Percentiles rank a stretch among this genome's conserved stretches.
Evolutionary conservation across 2,888 invertebrate species (phyloP).

Genomic region (Heliconius erato): DNA sequence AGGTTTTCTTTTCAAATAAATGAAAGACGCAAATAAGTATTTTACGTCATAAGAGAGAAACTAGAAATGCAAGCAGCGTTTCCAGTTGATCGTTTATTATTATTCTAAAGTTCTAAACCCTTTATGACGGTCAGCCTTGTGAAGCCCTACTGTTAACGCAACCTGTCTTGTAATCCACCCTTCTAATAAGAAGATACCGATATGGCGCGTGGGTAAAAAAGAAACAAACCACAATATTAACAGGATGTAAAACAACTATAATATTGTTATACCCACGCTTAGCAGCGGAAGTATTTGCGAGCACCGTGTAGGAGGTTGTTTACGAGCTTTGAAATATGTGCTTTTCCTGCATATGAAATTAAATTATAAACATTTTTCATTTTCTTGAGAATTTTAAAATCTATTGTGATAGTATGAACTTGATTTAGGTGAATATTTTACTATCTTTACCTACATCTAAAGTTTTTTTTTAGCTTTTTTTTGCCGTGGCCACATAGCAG

Average conservation of each 20-base stretch:
- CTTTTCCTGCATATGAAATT: slow-evolving; percentile 27
- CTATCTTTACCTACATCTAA: too few species aligned
- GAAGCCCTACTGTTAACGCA: slow-evolving; percentile 42
- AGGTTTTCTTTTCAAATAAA: not conserved
- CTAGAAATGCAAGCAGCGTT: slow-evolving; percentile 35
- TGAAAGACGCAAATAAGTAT: not conserved
- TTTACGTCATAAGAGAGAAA: slow-evolving; percentile 30
- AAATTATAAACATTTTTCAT: slow-evolving; percentile 21
- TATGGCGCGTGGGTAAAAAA: slow-evolving; percentile 23
- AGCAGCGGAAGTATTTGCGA: slow-evolving; percentile 31
- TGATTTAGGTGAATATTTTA: not conserved
- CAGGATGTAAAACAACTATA: slow-evolving; percentile 19
- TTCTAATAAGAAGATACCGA: slow-evolving; percentile 17
- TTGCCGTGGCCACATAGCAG: too few species aligned
- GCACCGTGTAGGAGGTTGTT: slow-evolving; percentile 33
- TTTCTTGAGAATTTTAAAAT: slow-evolving; percentile 3
- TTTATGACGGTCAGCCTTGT: slow-evolving; percentile 32
- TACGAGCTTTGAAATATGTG: slow-evolving; percentile 31
- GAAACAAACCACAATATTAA: slow-evolving; percentile 8
- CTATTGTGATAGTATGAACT: not conserved
- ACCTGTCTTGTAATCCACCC: slow-evolving; percentile 26
- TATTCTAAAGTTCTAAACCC: slow-evolving; percentile 31
- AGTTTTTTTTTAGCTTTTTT: too few species aligned
- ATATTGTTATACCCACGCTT: slow-evolving; percentile 30
- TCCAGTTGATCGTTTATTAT: slow-evolving; percentile 13